A percentile compares a stretch with the other conserved stretches of the same genome.
Evolutionary conservation across 2,113 vertebrate genomes (phyloP).

Genomic region (Martes martes): DNA sequence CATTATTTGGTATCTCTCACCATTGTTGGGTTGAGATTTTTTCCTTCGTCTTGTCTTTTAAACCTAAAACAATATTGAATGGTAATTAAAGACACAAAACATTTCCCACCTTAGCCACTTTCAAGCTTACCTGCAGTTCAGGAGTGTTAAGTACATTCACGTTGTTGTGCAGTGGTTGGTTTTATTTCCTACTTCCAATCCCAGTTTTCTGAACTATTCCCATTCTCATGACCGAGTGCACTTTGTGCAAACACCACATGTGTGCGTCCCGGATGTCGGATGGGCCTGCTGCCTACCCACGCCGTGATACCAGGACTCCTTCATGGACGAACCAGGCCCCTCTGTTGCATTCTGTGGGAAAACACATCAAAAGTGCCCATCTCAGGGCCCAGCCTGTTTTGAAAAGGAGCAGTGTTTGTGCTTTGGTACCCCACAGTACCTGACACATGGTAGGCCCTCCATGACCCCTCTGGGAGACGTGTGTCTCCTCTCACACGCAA

Average conservation of each 20-base stretch:
- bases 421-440: neutral
- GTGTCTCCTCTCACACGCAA: neutral
- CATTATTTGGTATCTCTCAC: neutral
- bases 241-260: neutral
- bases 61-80: neutral
- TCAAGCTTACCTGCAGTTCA: neutral
- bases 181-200: neutral
- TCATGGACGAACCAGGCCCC: neutral
- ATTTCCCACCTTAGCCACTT: neutral
- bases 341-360: neutral
- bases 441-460: rapidly evolving
- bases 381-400: neutral
- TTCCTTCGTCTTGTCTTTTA: neutral
- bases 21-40: neutral
- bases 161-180: no score
- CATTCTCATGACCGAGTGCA: no score
- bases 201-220: neutral
- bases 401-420: neutral
- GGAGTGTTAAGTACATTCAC: neutral
- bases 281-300: neutral
- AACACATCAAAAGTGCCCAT: neutral
- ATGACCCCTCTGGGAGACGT: neutral
- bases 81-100: neutral
- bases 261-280: neutral
- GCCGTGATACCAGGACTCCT: neutral